These are phyloP conservation scores for Petrophora chlorosata DNA, from an alignment of 2,888 invertebrate genomes.

Conservation along the genomic window DNA sequence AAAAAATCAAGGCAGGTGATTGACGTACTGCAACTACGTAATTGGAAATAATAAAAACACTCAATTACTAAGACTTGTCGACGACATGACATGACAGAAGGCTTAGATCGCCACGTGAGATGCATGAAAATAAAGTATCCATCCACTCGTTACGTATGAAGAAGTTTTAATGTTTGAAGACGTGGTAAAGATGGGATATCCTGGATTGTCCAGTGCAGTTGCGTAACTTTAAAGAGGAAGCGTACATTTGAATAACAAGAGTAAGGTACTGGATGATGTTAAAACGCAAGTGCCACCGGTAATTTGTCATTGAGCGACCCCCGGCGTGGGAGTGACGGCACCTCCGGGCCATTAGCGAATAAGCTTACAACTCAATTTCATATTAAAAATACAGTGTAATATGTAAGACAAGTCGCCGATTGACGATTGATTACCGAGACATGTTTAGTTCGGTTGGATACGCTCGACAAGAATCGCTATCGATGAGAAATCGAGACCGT, in stretches of 20 bases:
- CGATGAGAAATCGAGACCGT: slow-evolving; percentile 70
- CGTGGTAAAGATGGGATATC: slow-evolving; percentile 44
- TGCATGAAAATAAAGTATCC: slow-evolving; percentile 30
- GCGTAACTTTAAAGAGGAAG: slow-evolving; percentile 31
- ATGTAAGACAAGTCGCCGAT: slow-evolving; percentile 65
- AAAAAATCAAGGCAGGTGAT: slow-evolving; percentile 56
- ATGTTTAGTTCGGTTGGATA: slow-evolving; percentile 73
- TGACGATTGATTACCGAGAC: slow-evolving; percentile 70
- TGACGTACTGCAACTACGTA: slow-evolving; percentile 48
- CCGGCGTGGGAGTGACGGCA: slow-evolving; percentile 43
- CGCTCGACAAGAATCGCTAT: slow-evolving; percentile 69
- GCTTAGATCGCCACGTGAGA: slow-evolving; percentile 46
- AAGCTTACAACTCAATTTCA: slow-evolving; percentile 61
- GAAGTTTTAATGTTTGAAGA: slow-evolving; percentile 31
- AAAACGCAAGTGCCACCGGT: slow-evolving; percentile 30
- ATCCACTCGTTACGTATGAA: slow-evolving; percentile 37
- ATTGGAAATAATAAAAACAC: slow-evolving; percentile 55
- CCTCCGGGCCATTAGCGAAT: slow-evolving; percentile 43
- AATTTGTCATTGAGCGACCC: slow-evolving; percentile 47
- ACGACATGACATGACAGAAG: slow-evolving; percentile 31
- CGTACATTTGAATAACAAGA: slow-evolving; percentile 18
- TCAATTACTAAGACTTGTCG: slow-evolving; percentile 41
- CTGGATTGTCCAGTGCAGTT: slow-evolving; percentile 31
- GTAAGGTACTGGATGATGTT: slow-evolving; percentile 11
- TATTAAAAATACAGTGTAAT: slow-evolving; percentile 55